Evolutionary conservation across 2,888 invertebrate species (phyloP), one percentile per base, ranked within the genome.

Genomic region (Zootermopsis nevadensis): DNA sequence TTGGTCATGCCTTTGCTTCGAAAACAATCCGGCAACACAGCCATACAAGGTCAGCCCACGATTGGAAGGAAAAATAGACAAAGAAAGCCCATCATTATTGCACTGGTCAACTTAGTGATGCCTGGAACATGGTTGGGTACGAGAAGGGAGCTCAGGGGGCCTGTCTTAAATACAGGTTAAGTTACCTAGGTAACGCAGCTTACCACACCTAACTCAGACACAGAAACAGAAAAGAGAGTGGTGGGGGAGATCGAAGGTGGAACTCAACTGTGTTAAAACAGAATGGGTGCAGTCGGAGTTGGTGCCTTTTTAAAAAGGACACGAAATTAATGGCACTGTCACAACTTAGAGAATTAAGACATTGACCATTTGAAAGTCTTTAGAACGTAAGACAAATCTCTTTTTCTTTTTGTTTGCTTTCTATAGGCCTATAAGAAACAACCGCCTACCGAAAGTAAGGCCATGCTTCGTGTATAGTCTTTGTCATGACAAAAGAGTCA

Each of bases 1-100:
- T 67, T 67, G 66, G 12, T 22, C 24, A 66, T 74, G n/a, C 22
- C 19, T 42, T 19, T 33, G 31, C 48, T 79, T 24, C 8, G 35
- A 60, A 35, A n/a, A 66, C 60, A 79, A 66, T 79, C 79, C 66
- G 79, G 79, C 79, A 79, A 79, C 79, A n/a, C 27, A n/a, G 79
- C 60, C n/a, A 30, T 66, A 66, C 79, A 79, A 79, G 79, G 79
- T 79, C 79, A 79, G 60, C 38, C 35, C 53, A 35, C 60, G 19
- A 53, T 33, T 48, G 30, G 31, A 33, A 19, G 74, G n/a, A 66
- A 66, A 66, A 79, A 79, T 33, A 15, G 55, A 6, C 30, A 55
- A 19, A 33, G 53, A 35, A 35, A 60, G 66, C 27, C 66, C 60
- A 38, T 79, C 79, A 79, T 79, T 79, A 79, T 66, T 79, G 66